phyloP scores from a whole-genome alignment of 2,888 invertebrate species.

The Aspidiotus rigidus region DNA sequence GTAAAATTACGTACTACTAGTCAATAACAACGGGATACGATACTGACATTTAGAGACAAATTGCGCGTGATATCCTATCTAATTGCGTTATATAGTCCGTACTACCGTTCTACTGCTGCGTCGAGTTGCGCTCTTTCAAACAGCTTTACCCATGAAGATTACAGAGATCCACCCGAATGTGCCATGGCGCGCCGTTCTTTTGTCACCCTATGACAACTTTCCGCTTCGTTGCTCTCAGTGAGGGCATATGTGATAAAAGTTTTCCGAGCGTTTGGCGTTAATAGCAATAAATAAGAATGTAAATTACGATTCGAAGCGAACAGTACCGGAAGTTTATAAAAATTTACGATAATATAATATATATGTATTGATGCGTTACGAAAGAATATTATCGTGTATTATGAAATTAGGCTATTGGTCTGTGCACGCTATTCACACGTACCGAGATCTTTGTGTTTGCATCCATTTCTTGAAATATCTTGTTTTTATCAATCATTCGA shows the following conservation, averaged over 20 bases:
- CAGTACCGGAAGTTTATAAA: background rate
- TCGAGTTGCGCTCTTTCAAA: slow-evolving; percentile 1
- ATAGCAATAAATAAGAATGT: slow-evolving; percentile 27
- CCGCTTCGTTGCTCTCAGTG: slow-evolving; percentile 25
- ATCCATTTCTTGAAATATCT: too few species aligned
- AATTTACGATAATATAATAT: background rate
- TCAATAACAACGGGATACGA: slow-evolving; percentile 2
- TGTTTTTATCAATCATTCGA: too few species aligned
- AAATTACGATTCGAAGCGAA: background rate
- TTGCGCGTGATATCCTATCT: slow-evolving; percentile 33
- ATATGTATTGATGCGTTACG: background rate
- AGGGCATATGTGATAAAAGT: slow-evolving; percentile 18
- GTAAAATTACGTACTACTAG: background rate
- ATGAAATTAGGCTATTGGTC: too few species aligned
- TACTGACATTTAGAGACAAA: slow-evolving; percentile 30
- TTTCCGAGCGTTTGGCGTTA: slow-evolving; percentile 5
- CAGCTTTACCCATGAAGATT: slow-evolving; percentile 10
- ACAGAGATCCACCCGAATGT: slow-evolving; percentile 7
- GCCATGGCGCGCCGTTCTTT: slow-evolving; percentile 12
- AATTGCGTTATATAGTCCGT: slow-evolving; percentile 26
- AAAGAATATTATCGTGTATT: too few species aligned
- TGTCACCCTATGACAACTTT: slow-evolving; percentile 28
- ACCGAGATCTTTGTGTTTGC: too few species aligned
- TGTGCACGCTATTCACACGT: too few species aligned
- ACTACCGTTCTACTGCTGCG: slow-evolving; percentile 14